These are phyloP conservation scores for Apocrypta bakeri DNA, from an alignment of 1,140 invertebrate species.

Conservation along the genomic window DNA sequence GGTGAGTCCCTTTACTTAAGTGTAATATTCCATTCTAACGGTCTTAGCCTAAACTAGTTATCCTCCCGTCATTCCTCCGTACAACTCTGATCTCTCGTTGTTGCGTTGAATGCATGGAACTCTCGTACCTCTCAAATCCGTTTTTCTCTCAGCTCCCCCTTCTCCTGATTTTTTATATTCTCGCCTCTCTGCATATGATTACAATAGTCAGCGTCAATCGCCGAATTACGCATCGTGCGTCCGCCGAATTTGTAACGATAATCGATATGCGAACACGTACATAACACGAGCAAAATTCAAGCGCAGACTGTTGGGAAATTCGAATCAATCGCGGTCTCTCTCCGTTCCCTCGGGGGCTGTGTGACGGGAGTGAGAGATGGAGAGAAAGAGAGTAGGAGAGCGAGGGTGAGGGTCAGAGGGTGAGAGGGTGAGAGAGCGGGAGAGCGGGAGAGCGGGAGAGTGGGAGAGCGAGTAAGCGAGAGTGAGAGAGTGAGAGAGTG, in stretches of 20 bases:
- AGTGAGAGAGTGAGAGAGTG: constrained; percentile 26
- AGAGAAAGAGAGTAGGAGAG: no score
- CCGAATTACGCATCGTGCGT: neutral
- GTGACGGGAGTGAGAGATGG: constrained; percentile 47
- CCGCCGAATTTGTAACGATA: neutral
- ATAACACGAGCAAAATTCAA: neutral
- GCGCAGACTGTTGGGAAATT: neutral
- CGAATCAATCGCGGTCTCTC: constrained; percentile 4
- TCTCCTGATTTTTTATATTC: neutral
- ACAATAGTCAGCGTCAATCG: neutral
- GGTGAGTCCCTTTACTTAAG: constrained; percentile 79
- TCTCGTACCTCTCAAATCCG: constrained; percentile 72
- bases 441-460: neutral
- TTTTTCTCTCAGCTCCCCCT: constrained; percentile 57
- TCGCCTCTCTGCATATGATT: neutral
- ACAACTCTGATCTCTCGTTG: constrained; percentile 72
- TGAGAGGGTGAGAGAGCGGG: constrained; percentile 19
- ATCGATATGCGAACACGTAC: neutral
- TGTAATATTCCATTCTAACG: constrained; percentile 59
- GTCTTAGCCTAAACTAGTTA: constrained; percentile 70
- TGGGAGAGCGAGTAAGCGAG: neutral
- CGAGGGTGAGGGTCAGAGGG: neutral
- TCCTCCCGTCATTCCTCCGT: constrained; percentile 71
- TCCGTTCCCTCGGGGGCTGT: neutral
- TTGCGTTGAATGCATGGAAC: constrained; percentile 75